Evolutionary conservation across 2,797 vertebrate genomes (phyloP).

Genomic region (Parotocinclus haroldoi): DNA sequence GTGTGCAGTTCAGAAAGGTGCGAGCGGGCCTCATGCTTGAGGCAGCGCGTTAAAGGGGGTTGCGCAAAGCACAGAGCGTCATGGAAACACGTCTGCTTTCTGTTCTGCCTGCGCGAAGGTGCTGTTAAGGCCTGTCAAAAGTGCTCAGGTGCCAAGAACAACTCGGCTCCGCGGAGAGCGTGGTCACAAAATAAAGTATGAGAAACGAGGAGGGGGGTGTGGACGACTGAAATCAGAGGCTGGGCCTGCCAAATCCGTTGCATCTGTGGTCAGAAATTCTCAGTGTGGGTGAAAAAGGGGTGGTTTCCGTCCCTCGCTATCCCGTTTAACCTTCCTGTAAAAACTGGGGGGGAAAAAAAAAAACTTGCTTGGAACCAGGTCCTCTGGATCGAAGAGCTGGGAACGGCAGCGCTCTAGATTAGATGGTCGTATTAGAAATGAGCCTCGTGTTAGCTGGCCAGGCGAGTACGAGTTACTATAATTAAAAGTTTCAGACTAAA

Average conservation of each 20-base stretch:
- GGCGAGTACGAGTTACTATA: neutral
- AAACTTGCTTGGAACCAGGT: neutral
- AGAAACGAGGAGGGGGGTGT: slow-evolving; percentile 28
- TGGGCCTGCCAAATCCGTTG: slow-evolving; percentile 34
- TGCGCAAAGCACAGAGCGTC: slow-evolving; percentile 48
- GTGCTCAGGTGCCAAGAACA: slow-evolving; percentile 46
- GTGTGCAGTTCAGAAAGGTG: slow-evolving; percentile 35
- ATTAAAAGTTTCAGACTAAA: slow-evolving; percentile 20
- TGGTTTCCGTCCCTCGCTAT: slow-evolving; percentile 28
- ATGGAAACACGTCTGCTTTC: slow-evolving; percentile 55
- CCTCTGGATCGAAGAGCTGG: neutral
- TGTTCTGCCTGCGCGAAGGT: slow-evolving; percentile 44
- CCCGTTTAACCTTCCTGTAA: slow-evolving; percentile 37
- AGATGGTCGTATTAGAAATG: no score
- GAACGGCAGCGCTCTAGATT: neutral
- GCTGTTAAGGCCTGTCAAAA: slow-evolving; percentile 44
- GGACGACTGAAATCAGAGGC: slow-evolving; percentile 39
- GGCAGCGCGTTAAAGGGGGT: slow-evolving; percentile 34
- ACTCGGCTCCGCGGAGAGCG: slow-evolving; percentile 24
- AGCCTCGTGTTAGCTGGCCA: no score
- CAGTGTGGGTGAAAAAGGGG: slow-evolving; percentile 32
- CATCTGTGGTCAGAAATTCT: slow-evolving; percentile 40
- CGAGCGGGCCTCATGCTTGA: slow-evolving; percentile 39
- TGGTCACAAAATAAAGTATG: slow-evolving; percentile 40
- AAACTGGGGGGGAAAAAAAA: slow-evolving; percentile 15